Conservation (phyloP, 2,113 vertebrate species). For the Thryonomys swinderianus region DNA sequence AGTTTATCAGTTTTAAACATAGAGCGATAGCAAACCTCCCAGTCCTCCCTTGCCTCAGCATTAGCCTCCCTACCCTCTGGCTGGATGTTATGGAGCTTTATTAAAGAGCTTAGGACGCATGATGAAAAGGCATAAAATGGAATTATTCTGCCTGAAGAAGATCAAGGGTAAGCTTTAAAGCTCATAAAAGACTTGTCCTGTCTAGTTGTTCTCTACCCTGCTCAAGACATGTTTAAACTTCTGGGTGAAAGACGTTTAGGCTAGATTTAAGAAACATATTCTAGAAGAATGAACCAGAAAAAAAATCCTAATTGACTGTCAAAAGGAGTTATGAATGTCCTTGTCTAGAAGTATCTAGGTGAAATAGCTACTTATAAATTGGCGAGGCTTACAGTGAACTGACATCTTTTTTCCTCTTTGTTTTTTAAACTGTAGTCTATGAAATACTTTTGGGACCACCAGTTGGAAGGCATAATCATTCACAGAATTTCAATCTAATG, state of each 20-base stretch:
- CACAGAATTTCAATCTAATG: neutral
- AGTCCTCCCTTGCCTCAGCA: neutral
- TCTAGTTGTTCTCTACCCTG: slow-evolving; percentile 2
- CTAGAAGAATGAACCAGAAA: neutral
- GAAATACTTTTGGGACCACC: neutral
- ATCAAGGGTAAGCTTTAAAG: neutral
- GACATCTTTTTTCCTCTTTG: neutral
- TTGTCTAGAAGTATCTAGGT: neutral
- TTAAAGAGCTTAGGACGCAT: neutral
- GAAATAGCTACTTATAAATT: neutral
- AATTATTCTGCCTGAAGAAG: slow-evolving; percentile 1
- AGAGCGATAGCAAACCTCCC: neutral
- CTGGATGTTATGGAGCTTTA: neutral
- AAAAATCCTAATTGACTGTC: neutral
- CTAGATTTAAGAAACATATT: neutral
- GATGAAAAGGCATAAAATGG: neutral
- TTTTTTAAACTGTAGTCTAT: neutral
- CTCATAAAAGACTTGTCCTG: neutral
- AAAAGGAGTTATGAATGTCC: neutral
- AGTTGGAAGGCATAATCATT: neutral
- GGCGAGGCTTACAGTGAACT: neutral
- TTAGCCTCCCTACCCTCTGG: neutral
- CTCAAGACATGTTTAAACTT: neutral
- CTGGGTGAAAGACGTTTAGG: neutral
- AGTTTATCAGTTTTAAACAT: neutral